Evolutionary conservation across 2,888 invertebrate genomes (phyloP), one percentile per base, ranked within the genome.

Genomic region (Leucophenga montana): DNA sequence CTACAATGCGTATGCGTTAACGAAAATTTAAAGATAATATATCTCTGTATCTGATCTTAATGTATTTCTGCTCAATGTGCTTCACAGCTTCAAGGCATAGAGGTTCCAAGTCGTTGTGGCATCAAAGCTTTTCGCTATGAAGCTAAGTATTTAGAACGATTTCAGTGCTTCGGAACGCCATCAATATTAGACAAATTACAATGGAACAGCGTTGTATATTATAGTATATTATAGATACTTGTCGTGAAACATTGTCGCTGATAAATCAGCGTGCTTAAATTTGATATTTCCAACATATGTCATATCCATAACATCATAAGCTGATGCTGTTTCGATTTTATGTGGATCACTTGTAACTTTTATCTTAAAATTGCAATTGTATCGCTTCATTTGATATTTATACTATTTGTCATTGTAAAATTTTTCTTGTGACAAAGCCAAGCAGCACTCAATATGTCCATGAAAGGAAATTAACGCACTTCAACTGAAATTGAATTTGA

Each of bases 31-130:
- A 71, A 77, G 82, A 82, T 81, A 81, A 81, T 77, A 78, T 84
- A 85, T 85, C 84, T 84, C 83, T 85, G 84, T 85, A 85, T 82
- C 85, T 83, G 84, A 85, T 85, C 84, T 85, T 85, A 83, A 84
- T 85, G 84, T 77, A 77, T 77, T 75, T 78, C 27, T 46, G 57
- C 27, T 57, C 57, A 27, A 27, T 57, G 57, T 27, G 57, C 57
- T 20, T 11, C 27, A 57, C 13, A 57, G 46, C 46, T 13, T 6
- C 2, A 46, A n/a, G 14, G 46, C n/a, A 13, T 46, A 27, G 3
- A 27, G 4, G 27, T 27, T 4, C 2, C 27, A 27, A 3, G 27
- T 2, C 27, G 2, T 27, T 27, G 27, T 27, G 27, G 27, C 27
- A 27, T 27, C 27, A 27, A 27, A 27, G n/a, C n/a, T n/a, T n/a